Evolutionary conservation across 2,797 vertebrate genomes (phyloP).

Genomic region (Streptopelia turtur): DNA sequence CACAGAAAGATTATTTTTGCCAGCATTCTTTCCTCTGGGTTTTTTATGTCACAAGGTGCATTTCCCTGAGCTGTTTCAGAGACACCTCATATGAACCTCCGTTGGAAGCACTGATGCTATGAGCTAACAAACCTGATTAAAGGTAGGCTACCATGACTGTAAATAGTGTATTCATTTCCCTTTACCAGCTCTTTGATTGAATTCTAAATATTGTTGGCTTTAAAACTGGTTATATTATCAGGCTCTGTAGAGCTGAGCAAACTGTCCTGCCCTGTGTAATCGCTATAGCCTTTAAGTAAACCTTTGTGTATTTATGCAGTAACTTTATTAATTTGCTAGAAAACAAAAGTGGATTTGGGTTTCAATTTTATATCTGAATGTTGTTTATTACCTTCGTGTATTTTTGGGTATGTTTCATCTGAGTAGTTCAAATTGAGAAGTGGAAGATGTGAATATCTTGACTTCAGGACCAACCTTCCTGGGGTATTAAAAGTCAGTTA

Average conservation of each 20-base stretch:
- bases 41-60: not conserved
- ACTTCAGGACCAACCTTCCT: not conserved
- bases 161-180: not conserved
- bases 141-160: too few species aligned
- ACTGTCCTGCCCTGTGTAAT: not conserved
- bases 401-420: not conserved
- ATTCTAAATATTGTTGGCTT: not conserved
- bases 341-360: not conserved
- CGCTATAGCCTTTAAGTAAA: not conserved
- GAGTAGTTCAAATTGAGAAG: not conserved
- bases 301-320: not conserved
- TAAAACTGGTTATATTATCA: not conserved
- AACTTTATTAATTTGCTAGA: not conserved
- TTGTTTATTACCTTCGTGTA: not conserved
- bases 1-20: not conserved
- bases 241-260: not conserved
- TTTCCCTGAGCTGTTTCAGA: not conserved
- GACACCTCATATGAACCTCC: not conserved
- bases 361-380: not conserved
- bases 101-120: not conserved
- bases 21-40: not conserved
- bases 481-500: not conserved
- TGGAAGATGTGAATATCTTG: not conserved
- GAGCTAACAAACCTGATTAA: not conserved
- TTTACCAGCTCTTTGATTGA: not conserved